Conservation (phyloP, 2,888 invertebrate genomes). For the Cephus runcator region DNA sequence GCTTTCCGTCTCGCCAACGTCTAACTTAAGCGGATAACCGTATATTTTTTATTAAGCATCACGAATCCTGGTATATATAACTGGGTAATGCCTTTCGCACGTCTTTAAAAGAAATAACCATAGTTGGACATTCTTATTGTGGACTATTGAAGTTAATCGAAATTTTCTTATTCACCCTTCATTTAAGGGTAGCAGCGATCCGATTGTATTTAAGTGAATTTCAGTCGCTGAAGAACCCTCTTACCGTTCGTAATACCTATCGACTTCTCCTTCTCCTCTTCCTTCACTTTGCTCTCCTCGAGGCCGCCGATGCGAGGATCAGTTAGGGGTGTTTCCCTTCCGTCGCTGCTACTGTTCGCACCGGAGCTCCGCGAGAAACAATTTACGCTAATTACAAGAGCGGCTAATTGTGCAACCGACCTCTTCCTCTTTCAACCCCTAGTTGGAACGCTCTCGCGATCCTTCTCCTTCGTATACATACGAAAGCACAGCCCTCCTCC, state of each 20-base stretch:
- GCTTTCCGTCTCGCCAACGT: slow-evolving; percentile 60
- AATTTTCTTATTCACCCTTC: background rate
- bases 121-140: background rate
- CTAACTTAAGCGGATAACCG: slow-evolving; percentile 61
- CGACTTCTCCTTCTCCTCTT: slow-evolving; percentile 1
- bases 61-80: slow-evolving; percentile 32
- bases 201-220: slow-evolving; percentile 1
- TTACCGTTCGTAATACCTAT: background rate
- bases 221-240: background rate
- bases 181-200: background rate
- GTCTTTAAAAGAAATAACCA: background rate
- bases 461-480: slow-evolving; percentile 2
- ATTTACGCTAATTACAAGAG: slow-evolving; percentile 63
- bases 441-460: slow-evolving; percentile 6
- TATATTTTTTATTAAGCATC: slow-evolving; percentile 55
- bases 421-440: slow-evolving; percentile 22
- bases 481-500: slow-evolving; percentile 27
- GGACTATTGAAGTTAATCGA: background rate
- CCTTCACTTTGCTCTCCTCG: slow-evolving; percentile 12
- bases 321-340: background rate
- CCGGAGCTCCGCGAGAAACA: slow-evolving; percentile 47
- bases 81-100: background rate
- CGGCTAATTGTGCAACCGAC: slow-evolving; percentile 58
- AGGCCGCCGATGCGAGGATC: background rate
- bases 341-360: background rate